A percentile compares a stretch with the other conserved stretches of the same genome.
These are phyloP conservation scores for Batillaria attramentaria DNA, from an alignment of 1,140 invertebrate species.

Conservation along the genomic window DNA sequence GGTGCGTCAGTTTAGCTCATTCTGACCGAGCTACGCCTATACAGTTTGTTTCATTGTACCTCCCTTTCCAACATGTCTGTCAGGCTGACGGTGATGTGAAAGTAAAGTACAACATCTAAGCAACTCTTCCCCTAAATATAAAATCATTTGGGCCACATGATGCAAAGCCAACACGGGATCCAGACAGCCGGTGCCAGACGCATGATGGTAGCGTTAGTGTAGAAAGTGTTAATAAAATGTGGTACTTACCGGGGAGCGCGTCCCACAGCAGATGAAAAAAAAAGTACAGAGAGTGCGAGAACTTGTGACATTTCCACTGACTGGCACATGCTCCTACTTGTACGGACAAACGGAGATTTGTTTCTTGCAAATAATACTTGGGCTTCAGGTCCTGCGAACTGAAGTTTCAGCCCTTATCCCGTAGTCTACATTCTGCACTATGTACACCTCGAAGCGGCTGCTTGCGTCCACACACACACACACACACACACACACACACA, in stretches of 20 bases:
- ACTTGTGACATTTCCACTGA: not conserved
- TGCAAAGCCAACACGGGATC: no score
- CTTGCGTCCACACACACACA: not conserved
- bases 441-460: not conserved
- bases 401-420: not conserved
- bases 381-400: not conserved
- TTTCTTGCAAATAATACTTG: not conserved
- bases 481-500: slow-evolving; percentile 2
- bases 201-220: not conserved
- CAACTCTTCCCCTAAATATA: not conserved
- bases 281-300: not conserved
- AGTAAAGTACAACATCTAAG: no score
- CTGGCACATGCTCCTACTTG: not conserved
- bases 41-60: no score
- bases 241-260: not conserved
- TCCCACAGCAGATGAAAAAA: not conserved
- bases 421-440: not conserved
- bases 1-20: no score
- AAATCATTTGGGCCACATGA: not conserved
- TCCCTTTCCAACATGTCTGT: not conserved
- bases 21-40: no score
- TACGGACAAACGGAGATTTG: not conserved
- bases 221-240: not conserved
- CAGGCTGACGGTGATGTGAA: not conserved
- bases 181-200: not conserved